phyloP scores from a whole-genome alignment of 2,113 vertebrate genomes.

The Orcinus orca region DNA sequence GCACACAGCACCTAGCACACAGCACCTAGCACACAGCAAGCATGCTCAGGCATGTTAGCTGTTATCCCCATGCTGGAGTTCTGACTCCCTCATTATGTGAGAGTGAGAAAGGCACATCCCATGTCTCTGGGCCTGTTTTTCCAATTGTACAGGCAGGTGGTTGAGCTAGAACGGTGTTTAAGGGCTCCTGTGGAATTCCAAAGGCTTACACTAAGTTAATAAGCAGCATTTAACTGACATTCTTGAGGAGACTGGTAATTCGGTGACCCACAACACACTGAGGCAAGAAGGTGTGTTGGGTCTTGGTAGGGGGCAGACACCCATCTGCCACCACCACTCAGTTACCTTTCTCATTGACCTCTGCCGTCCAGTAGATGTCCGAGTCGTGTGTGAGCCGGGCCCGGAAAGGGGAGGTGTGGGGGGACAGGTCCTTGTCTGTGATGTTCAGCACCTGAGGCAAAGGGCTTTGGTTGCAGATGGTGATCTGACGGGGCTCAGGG shows the following conservation, averaged over 20 bases:
- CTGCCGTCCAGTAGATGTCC: slow-evolving; percentile 85
- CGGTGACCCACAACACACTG: not conserved
- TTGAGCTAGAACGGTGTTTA: not conserved
- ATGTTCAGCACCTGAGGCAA: slow-evolving; percentile 82
- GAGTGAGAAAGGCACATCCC: not conserved
- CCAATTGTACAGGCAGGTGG: not conserved
- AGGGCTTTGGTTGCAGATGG: slow-evolving; percentile 83
- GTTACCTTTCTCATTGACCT: slow-evolving; percentile 80
- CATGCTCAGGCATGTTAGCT: fast-evolving
- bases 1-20: too few species aligned
- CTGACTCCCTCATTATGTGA: not conserved
- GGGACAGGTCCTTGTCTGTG: slow-evolving; percentile 87
- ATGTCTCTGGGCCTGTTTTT: not conserved
- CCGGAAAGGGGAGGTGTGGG: slow-evolving; percentile 84
- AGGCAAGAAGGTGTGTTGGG: not conserved
- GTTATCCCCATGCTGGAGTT: not conserved
- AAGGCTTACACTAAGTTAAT: not conserved
- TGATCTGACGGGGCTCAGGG: slow-evolving; percentile 75
- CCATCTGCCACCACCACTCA: too few species aligned
- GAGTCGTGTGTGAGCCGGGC: slow-evolving; percentile 83
- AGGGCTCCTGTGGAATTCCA: not conserved
- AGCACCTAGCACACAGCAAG: not conserved
- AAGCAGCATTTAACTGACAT: not conserved
- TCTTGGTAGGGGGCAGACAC: not conserved
- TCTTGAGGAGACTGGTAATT: not conserved